phyloP scores from a whole-genome alignment of 2,113 vertebrate genomes.

The Pedionomus torquatus region DNA sequence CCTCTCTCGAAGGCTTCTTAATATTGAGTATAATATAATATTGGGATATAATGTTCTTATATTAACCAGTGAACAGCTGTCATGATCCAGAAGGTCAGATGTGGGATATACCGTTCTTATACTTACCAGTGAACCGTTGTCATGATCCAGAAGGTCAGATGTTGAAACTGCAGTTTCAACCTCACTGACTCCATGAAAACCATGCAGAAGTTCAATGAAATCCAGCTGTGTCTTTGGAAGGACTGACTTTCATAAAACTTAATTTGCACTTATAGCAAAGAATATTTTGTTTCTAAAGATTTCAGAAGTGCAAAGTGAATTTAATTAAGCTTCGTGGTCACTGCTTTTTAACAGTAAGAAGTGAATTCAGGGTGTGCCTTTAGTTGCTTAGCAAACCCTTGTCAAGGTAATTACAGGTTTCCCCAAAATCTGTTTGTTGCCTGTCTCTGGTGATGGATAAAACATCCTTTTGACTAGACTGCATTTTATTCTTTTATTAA shows the following conservation, averaged over 20 bases:
- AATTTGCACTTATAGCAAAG: background rate
- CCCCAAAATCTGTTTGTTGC: background rate
- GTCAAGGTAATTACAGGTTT: background rate
- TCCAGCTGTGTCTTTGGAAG: constrained; percentile 15
- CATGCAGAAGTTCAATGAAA: background rate
- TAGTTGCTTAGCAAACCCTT: background rate
- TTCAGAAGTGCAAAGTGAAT: background rate
- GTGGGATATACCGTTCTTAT: background rate
- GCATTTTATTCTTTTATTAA: background rate
- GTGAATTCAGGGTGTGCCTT: background rate
- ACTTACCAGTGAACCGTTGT: background rate
- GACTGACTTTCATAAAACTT: constrained; percentile 18
- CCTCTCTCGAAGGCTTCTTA: background rate
- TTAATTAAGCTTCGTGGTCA: constrained; percentile 2
- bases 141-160: background rate
- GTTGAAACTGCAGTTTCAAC: background rate
- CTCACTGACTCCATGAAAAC: background rate
- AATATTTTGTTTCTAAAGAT: background rate
- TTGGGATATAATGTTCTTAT: background rate
- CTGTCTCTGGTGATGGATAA: background rate
- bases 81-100: background rate
- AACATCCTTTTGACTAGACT: background rate
- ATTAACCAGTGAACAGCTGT: background rate
- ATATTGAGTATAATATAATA: background rate
- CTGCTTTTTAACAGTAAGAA: background rate